Evolutionary conservation across 2,888 invertebrate genomes (phyloP), one percentile per base, ranked within the genome.

Genomic region (Penaeus monodon): DNA sequence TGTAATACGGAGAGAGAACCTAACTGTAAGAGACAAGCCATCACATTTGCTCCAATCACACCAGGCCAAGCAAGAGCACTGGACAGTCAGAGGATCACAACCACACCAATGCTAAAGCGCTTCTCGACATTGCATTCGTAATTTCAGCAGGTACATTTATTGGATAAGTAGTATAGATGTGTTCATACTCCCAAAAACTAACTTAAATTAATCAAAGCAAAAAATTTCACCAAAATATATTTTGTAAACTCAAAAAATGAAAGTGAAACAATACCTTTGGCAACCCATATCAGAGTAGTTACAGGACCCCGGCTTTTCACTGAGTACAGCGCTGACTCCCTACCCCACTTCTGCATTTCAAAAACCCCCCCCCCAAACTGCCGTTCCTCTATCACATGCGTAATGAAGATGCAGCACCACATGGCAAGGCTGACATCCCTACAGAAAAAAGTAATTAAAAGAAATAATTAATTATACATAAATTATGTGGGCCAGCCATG

Each of bases 11-110:
- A 70, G 70, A 70, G 70, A 70, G 70, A 57, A 57, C 90, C 95
- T 94, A 79, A 94, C 93, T 63, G 91, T 96, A 95, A 0, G 98
- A n/a, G 97, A 92, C 99, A n/a, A 99, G 63, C 96, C 95, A 91
- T 99, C 97, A 92, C 99, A 92, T 97, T 97, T 91, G 97, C 96
- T 0, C 99, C 99, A 64, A 97, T 94, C 0, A 99, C 99, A 4
- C 97, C 98, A 0, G 96, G 97, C 76, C n/a, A 98, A 92, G 92
- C 99, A 99, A 91, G 96, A 96, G 92, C 99, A 99, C 91, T 97
- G 97, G 0, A 99, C 99, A 0, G 96, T 97, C 63, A 93, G 91
- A 0, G 96, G 95, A 92, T 98, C 97, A 92, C 99, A 99, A 33
- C 96, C 97, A 80, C 96, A 2, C 97, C 98, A 84, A 96, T 94